Evolutionary conservation across 1,140 invertebrate species (phyloP).

Genomic region (Eumaeus atala): DNA sequence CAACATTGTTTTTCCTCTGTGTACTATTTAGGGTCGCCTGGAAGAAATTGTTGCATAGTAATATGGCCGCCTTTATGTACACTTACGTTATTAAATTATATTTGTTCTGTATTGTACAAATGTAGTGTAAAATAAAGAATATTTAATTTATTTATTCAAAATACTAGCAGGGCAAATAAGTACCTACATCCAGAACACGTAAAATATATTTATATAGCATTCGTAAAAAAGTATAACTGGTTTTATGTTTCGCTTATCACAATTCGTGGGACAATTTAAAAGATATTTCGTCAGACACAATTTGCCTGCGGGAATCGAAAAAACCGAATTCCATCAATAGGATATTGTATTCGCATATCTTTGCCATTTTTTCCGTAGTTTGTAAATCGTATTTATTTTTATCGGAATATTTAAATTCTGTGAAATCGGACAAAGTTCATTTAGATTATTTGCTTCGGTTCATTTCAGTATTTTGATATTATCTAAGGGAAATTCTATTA

Average conservation of each 20-base stretch:
- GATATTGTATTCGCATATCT: conserved; percentile 15
- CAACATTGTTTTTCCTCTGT: no score
- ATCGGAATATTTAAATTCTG: conserved; percentile 10
- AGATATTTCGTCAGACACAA: conserved; percentile 14
- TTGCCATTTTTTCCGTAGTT: conserved; percentile 13
- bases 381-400: conserved; percentile 13
- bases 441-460: conserved; percentile 4
- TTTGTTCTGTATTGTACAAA: no score
- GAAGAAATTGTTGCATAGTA: no score
- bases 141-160: no score
- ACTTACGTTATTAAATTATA: no score
- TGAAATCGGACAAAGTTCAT: not conserved
- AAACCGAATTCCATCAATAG: conserved; percentile 15
- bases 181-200: no score
- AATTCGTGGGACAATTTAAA: conserved; percentile 14
- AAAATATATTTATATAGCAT: not conserved
- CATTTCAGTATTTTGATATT: no score
- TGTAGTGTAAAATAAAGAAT: no score
- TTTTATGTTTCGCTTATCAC: conserved; percentile 13
- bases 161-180: no score
- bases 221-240: not conserved
- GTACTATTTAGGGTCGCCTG: no score
- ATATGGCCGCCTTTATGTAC: no score
- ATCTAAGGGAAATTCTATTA: no score
- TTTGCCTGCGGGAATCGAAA: conserved; percentile 14